phyloP scores from a whole-genome alignment of 64 coral and sea anemone species.

The Pachyseris speciosa region DNA sequence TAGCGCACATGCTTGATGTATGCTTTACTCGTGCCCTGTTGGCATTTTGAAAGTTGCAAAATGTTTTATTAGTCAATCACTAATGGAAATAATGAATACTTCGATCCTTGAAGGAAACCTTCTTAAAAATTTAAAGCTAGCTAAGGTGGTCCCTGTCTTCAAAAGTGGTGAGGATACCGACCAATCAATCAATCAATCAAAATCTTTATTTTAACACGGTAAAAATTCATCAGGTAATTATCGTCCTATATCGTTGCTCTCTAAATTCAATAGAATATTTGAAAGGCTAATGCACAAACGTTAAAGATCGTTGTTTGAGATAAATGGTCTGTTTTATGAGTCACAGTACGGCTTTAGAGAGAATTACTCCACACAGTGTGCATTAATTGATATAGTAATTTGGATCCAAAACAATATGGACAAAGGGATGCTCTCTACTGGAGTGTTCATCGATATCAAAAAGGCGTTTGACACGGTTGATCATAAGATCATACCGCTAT shows the following conservation, averaged over 20 bases:
- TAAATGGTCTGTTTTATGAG: background rate
- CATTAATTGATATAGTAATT: conserved; percentile 7
- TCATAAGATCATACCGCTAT: background rate
- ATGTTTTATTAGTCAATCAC: conserved; percentile 1
- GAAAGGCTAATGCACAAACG: conserved; percentile 21
- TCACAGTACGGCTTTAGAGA: conserved; percentile 31
- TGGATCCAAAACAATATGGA: conserved; percentile 28
- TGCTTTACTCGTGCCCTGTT: conserved; percentile 19
- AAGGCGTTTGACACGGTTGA: conserved; percentile 34
- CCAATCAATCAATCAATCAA: too few relatives aligned
- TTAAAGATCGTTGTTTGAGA: background rate
- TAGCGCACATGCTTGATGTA: too few relatives aligned
- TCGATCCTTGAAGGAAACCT: background rate
- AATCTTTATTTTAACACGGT: too few relatives aligned
- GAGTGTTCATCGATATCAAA: conserved; percentile 19
- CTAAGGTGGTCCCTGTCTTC: conserved; percentile 5
- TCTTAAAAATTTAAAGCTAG: conserved; percentile 12
- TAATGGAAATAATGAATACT: conserved; percentile 10
- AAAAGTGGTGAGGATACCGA: conserved; percentile 6
- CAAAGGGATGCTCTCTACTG: conserved; percentile 3
- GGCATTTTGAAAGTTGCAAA: conserved; percentile 9
- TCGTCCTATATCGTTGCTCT: conserved; percentile 14
- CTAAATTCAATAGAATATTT: conserved; percentile 27
- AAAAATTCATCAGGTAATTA: background rate
- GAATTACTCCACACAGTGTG: background rate